A percentile compares a stretch with the other conserved stretches of the same genome.
These are phyloP conservation scores for Pseudolaguvia tuberculata DNA, from an alignment of 2,113 vertebrate species.

Conservation along the genomic window DNA sequence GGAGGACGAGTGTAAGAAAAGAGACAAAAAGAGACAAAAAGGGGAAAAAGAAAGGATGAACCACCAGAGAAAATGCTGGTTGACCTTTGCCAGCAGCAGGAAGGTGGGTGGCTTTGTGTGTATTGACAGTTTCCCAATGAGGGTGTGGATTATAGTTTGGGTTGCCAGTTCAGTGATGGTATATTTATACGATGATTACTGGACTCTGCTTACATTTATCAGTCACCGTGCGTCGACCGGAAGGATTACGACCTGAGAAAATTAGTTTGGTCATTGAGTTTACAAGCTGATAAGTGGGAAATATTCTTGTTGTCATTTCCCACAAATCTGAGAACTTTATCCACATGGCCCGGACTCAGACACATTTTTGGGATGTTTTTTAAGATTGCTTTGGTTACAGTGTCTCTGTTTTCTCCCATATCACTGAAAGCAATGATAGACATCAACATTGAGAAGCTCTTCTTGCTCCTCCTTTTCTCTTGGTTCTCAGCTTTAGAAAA, in stretches of 20 bases:
- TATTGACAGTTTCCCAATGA: constrained; percentile 33
- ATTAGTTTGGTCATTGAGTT: constrained; percentile 23
- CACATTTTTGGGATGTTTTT: constrained; percentile 3
- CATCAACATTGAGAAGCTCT: constrained; percentile 8
- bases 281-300: constrained; percentile 36
- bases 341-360: not conserved
- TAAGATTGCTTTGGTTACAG: constrained; percentile 45
- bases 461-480: not conserved
- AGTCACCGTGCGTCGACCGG: constrained; percentile 16
- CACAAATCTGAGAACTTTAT: constrained; percentile 20
- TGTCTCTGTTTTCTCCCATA: constrained; percentile 37
- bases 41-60: not conserved
- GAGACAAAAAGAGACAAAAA: not conserved
- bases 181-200: constrained; percentile 36
- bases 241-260: constrained; percentile 23
- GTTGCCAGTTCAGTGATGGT: constrained; percentile 18
- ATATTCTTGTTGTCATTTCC: constrained; percentile 29
- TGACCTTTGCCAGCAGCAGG: constrained; percentile 34
- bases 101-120: constrained; percentile 27
- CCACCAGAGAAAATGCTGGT: constrained; percentile 24
- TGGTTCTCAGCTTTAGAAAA: constrained; percentile 2
- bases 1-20: constrained; percentile 38
- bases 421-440: constrained; percentile 11
- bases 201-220: constrained; percentile 7
- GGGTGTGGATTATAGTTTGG: constrained; percentile 33